Evolutionary conservation across 2,888 invertebrate species (phyloP).

Genomic region (Gryllus longicercus): DNA sequence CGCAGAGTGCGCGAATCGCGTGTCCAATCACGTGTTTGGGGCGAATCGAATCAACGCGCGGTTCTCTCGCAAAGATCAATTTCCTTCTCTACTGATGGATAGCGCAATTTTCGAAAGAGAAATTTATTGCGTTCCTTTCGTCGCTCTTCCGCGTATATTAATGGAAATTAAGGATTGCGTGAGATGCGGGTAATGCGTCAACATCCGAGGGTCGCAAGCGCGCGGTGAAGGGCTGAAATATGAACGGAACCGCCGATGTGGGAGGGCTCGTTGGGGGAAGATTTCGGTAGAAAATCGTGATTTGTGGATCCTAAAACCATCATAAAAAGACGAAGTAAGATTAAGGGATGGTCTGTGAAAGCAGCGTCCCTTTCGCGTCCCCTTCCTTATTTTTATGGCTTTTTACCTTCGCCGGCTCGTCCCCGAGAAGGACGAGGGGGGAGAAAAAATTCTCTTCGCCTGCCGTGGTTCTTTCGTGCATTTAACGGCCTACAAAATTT

Average conservation of each 20-base stretch:
- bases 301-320: constrained; percentile 23
- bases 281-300: constrained; percentile 24
- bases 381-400: constrained; percentile 9
- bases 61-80: background rate
- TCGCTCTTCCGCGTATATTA: background rate
- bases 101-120: background rate
- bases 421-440: background rate
- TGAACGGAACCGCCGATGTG: background rate
- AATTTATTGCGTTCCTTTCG: constrained; percentile 5
- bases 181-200: constrained; percentile 6
- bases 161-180: constrained; percentile 2
- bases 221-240: background rate
- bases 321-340: constrained; percentile 24
- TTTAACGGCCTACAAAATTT: constrained; percentile 6
- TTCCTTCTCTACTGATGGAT: background rate
- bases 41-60: background rate
- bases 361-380: constrained; percentile 4
- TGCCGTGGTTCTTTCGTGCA: background rate
- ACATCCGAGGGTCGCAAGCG: background rate
- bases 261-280: background rate
- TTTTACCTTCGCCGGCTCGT: constrained; percentile 8
- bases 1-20: background rate
- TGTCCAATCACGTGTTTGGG: background rate
- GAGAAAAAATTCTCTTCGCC: background rate
- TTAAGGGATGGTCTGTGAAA: constrained; percentile 19